phyloP scores from a whole-genome alignment of 1,140 invertebrate species.

The Drosophila hydei region DNA sequence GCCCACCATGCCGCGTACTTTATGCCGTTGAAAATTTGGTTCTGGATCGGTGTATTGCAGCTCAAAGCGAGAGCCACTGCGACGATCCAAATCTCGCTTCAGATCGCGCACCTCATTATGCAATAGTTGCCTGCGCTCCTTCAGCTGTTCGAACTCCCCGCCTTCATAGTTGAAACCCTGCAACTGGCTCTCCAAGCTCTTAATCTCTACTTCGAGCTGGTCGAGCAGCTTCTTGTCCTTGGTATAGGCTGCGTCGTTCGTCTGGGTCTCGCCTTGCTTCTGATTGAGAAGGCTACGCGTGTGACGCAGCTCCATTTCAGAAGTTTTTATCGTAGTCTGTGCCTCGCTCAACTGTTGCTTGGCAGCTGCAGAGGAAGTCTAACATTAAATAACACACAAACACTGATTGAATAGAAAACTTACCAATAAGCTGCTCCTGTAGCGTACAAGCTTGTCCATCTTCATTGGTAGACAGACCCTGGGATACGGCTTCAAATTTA shows the following conservation, averaged over 20 bases:
- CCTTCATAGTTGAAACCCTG: slow-evolving; percentile 88
- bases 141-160: slow-evolving; percentile 86
- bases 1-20: slow-evolving; percentile 92
- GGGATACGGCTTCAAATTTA: slow-evolving; percentile 92
- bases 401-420: slow-evolving; percentile 22
- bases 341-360: slow-evolving; percentile 90
- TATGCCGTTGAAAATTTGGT: slow-evolving; percentile 90
- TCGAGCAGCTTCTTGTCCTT: slow-evolving; percentile 88
- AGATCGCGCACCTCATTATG: slow-evolving; percentile 84
- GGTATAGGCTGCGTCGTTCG: slow-evolving; percentile 89
- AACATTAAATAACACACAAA: not conserved
- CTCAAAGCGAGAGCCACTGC: slow-evolving; percentile 85
- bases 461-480: slow-evolving; percentile 92
- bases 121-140: slow-evolving; percentile 85
- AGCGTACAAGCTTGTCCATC: slow-evolving; percentile 93
- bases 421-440: slow-evolving; percentile 94
- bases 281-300: slow-evolving; percentile 88
- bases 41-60: slow-evolving; percentile 92
- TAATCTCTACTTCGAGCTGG: slow-evolving; percentile 87
- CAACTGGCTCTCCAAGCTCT: slow-evolving; percentile 75
- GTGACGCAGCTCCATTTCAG: slow-evolving; percentile 91
- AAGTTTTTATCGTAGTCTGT: slow-evolving; percentile 92
- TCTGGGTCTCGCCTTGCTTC: slow-evolving; percentile 89
- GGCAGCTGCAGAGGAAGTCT: slow-evolving; percentile 85
- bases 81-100: slow-evolving; percentile 56